Base-by-base conservation (phyloP, 2,113 vertebrate genomes). In the Lasiurus borealis region DNA sequence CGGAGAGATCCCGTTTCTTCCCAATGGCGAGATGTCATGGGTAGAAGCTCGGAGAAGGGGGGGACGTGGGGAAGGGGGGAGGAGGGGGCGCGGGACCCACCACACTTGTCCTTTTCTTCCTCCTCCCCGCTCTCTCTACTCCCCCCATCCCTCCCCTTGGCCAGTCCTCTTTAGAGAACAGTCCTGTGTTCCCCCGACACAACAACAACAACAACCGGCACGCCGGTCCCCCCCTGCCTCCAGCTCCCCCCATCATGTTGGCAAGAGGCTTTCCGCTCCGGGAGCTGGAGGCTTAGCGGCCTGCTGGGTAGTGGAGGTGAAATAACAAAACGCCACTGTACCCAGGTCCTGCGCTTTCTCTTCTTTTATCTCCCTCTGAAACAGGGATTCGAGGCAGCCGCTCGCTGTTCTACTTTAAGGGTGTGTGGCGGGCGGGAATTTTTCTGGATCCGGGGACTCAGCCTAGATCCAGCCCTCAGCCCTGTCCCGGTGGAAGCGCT, bases 1-100 rank as follows among this genome's bases (percentile, higher is more conserved):
- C 96, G 64, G 86, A 92, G 94, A 92, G 96, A 97, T 97, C 92
- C 82, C 75, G 2, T 97, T 97, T 96, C 97, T 95, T 93, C 93
- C 84, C 84, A 95, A 78, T 12, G 23, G 85, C 75, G 92, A 83
- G 93, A 93, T 93, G 95, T 78, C 93, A 82, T 2, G 83, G 80
- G 76, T 90, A 90, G 93, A 90, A 71, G 68, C 82, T 69, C 0
- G 44, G 84, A 91, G 40, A 40, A 40, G 86, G 86, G 76, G n/a
- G 76, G 80, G 27, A 15, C 25, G 4, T 25, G 40, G 27, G 54
- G 52, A 31, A 64, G 2, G 15, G 8, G 57, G 19, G 40, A 18
- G n/a, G n/a, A n/a, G 29, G 21, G 36, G 11, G 4, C 81, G 27
- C 25, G 23, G 62, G 69, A 92, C 77, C 54, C 71, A 52, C 73